Base-by-base conservation (phyloP, 2,113 vertebrate species). In the Thalassarche chlororhynchos region DNA sequence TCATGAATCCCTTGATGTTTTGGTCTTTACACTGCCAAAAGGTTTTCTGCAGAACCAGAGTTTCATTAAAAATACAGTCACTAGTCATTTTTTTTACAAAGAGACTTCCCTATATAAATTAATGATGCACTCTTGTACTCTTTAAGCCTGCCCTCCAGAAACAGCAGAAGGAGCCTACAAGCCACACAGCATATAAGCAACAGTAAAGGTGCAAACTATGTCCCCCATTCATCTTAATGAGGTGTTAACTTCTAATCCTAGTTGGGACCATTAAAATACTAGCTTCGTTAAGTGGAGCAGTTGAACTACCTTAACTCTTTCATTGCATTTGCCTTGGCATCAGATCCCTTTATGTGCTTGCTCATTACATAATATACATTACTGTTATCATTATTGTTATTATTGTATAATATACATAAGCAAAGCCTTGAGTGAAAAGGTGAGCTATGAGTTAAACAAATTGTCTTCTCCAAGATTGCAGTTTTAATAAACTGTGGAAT, bases 201-300 rank as follows among this genome's bases (percentile, higher is more conserved):
- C n/a, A 74, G 78, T 46, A 87, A 93, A 96, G 81, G 96, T 97
- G 95, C 91, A 96, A 97, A 97, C 89, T 95, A 12, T 70, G 80
- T 86, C 65, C 81, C 46, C 84, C 55, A 85, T 91, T 95, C 89
- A 91, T 72, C 91, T 94, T 97, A 97, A 97, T 93, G 96, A 96
- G 77, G 93, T 96, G 95, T 95, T 96, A 97, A 97, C 75, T 87
- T 94, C 93, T 94, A 94, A 97, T 93, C 81, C 93, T 96, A 80
- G 81, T 55, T 95, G 93, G 87, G 87, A 85, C 89, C 66, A 91
- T 96, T 93, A 96, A 97, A 96, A 91, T 42, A 66, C 75, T 34
- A 78, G 70, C 66, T 88, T 93, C 20, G 1, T 83, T 86, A 77
- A 66, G 51, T 74, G 70, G 61, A 66, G 62, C 19, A 64, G 15